Conservation (phyloP, 1,140 invertebrate species). For the Tenebrio molitor region DNA sequence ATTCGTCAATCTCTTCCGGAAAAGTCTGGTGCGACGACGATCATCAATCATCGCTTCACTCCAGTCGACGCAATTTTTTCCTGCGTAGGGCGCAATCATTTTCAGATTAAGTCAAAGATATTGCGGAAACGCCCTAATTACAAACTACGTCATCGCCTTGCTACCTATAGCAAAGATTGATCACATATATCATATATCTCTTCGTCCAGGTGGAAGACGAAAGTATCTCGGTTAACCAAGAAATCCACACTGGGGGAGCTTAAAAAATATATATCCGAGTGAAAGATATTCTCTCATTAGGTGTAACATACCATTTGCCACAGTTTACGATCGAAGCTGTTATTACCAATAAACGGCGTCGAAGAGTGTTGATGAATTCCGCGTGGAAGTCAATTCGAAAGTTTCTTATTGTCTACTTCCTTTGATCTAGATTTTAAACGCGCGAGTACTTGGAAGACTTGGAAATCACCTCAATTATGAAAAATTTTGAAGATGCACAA, state of each 20-base stretch:
- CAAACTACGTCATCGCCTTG: background rate
- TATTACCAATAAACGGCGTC: slow-evolving; percentile 6
- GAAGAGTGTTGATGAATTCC: background rate
- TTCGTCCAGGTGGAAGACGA: slow-evolving; percentile 16
- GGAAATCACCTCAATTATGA: background rate
- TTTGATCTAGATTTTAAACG: background rate
- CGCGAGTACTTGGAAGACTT: too few species aligned
- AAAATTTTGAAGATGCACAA: background rate
- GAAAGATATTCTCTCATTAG: slow-evolving; percentile 33
- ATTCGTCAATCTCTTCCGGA: background rate
- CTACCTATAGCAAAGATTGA: background rate
- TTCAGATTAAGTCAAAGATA: background rate
- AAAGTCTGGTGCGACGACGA: background rate
- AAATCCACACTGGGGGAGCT: slow-evolving; percentile 11
- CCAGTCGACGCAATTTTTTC: background rate
- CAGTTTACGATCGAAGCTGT: slow-evolving; percentile 6
- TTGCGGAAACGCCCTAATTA: background rate
- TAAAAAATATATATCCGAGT: slow-evolving; percentile 33
- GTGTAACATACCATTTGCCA: slow-evolving; percentile 6
- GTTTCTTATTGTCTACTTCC: slow-evolving; percentile 11
- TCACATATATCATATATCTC: slow-evolving; percentile 4
- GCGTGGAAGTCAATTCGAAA: slow-evolving; percentile 4
- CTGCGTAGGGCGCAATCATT: background rate
- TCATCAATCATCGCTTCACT: background rate
- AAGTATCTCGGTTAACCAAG: slow-evolving; percentile 27